Conservation (phyloP, 2,888 invertebrate genomes). For the Drosophila kuntzei region DNA sequence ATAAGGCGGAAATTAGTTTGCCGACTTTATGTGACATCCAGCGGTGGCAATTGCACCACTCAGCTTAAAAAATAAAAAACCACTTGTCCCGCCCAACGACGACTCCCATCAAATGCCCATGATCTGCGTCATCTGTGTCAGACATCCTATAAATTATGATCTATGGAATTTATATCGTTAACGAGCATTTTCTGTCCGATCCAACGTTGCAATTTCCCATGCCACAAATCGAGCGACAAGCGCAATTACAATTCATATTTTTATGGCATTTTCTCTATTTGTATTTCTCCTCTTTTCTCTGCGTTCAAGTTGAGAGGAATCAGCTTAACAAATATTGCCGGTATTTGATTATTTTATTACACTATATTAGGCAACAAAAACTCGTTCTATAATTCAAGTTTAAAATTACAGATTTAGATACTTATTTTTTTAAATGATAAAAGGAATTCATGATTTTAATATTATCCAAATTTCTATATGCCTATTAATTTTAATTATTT, state of each 20-base stretch:
- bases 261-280: constrained; percentile 51
- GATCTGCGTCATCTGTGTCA: constrained; percentile 50
- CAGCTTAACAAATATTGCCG: constrained; percentile 1
- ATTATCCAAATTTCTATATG: too few species aligned
- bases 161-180: constrained; percentile 65
- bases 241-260: constrained; percentile 71
- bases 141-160: constrained; percentile 70
- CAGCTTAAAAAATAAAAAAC: too few species aligned
- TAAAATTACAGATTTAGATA: too few species aligned
- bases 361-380: not conserved
- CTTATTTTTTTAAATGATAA: too few species aligned
- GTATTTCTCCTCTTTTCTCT: not conserved
- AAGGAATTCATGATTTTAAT: too few species aligned
- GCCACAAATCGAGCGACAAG: constrained; percentile 36
- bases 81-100: not conserved
- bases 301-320: not conserved
- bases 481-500: too few species aligned
- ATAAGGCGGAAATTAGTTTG: constrained; percentile 73
- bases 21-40: constrained; percentile 58
- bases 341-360: not conserved
- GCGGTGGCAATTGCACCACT: constrained; percentile 23
- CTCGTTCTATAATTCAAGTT: too few species aligned
- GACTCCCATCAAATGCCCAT: constrained; percentile 23
- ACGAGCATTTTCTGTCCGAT: constrained; percentile 45
- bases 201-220: constrained; percentile 39